Base-by-base conservation (phyloP, 2,888 invertebrate species). In the Drosophila kambysellisi region DNA sequence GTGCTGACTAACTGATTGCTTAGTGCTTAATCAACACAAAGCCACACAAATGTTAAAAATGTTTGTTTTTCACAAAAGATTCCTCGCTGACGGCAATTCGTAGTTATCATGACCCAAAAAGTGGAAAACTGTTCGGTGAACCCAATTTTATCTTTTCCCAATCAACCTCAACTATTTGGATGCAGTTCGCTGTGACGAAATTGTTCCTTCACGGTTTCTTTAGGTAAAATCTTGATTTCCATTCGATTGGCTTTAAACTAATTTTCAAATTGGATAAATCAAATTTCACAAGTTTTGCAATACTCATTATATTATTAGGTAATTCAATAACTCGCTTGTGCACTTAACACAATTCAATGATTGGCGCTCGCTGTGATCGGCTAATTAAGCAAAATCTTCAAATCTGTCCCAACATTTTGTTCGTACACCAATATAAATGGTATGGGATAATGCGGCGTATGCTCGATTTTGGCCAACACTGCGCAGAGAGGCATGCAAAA, bases 341-440 rank as follows among this genome's bases (percentile, higher is more conserved):
- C 30, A 37, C 8, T 43, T n/a, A n/a, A 17, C 12, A 39, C 25
- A 66, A 48, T 35, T 46, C n/a, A 33, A 30, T 17, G 43, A 33
- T n/a, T 43, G 46, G 63, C 58, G 70, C 66, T 71, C 56, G 74
- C 51, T 58, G 59, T 57, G 58, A 8, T 43, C 11, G n/a, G 48
- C 33, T 75, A 85, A 88, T 85, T 85, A 88, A 77, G 50, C 68
- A 69, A 86, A 74, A 72, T 80, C 65, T 72, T 77, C 72, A 79
- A 82, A 25, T 25, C 67, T 85, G 86, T 76, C 88, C 72, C 79
- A 81, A 83, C 52, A 59, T 41, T 57, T 53, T 65, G 6, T 17
- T 35, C 35, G 33, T 15, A 29, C 7, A 8, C 50, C 67, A 15
- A 48, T 39, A 48, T 48, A 68, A 73, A 57, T 39, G 61, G 39